phyloP scores from a whole-genome alignment of 1,140 invertebrate genomes.

The Venturia canescens region DNA sequence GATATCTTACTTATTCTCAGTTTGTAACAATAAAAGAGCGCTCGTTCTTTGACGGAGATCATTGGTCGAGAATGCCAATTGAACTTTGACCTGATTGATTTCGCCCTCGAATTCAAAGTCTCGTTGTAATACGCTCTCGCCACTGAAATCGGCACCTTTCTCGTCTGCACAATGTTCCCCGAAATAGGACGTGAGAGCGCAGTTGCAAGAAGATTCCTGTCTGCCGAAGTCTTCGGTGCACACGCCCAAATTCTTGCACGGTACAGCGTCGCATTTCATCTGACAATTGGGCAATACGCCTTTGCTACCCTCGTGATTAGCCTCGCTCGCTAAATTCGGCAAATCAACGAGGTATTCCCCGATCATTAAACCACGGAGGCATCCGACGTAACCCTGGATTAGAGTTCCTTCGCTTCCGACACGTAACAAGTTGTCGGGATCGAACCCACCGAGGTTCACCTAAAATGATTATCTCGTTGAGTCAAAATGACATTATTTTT shows the following conservation, averaged over 20 bases:
- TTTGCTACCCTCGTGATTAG: constrained; percentile 83
- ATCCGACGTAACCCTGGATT: constrained; percentile 89
- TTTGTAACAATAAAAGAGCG: constrained; percentile 86
- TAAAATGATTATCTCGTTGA: constrained; percentile 51
- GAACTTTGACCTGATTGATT: constrained; percentile 86
- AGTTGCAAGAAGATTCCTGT: constrained; percentile 90
- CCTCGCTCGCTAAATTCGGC: constrained; percentile 82
- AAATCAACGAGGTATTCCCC: constrained; percentile 88
- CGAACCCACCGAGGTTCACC: constrained; percentile 92
- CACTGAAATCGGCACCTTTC: constrained; percentile 92
- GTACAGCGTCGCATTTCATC: constrained; percentile 91
- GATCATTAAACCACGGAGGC: constrained; percentile 92
- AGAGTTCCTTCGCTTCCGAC: constrained; percentile 78
- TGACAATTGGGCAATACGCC: constrained; percentile 89
- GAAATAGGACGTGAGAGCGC: constrained; percentile 91
- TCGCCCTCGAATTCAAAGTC: constrained; percentile 85
- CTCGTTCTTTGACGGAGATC: constrained; percentile 86
- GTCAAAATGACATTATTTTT: no score
- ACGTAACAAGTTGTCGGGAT: constrained; percentile 83
- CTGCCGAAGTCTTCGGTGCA: constrained; percentile 94
- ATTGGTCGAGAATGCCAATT: constrained; percentile 89
- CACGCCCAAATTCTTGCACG: constrained; percentile 91
- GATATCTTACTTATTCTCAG: constrained; percentile 84
- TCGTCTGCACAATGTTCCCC: constrained; percentile 86
- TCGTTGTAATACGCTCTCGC: constrained; percentile 87